Base-by-base conservation (phyloP, 2,888 invertebrate species). In the Conomelus anceps region DNA sequence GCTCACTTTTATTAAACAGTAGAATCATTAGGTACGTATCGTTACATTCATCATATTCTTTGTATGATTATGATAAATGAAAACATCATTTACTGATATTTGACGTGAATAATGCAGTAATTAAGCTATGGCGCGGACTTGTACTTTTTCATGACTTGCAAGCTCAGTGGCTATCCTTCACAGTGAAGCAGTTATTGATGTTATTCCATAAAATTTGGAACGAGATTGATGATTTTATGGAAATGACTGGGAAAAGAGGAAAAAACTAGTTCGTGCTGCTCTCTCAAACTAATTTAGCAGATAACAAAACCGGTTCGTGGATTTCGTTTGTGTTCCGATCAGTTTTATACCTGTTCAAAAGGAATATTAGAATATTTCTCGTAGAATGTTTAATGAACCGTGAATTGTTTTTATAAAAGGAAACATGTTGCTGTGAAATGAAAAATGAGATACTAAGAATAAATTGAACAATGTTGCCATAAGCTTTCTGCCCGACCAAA, bases 141-240 rank as follows among this genome's bases (percentile, higher is more conserved):
- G 63, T 63, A 63, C 63, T 63, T n/a, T n/a, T 63, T 63, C 63
- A 63, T 63, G n/a, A 63, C 63, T 63, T 63, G 63, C 63, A 63
- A 63, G 63, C 63, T 63, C n/a, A 63, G 63, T n/a, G 63, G n/a
- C 63, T 13, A 63, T 63, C n/a, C 63, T 63, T n/a, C 63, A 63
- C 63, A 13, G 63, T n/a, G n/a, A 63, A 63, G 63, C 63, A 86
- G 86, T 86, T 86, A 86, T 86, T 86, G 86, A 86, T 86, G 86
- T 86, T 86, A 86, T 86, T 86, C 29, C 86, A 86, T 86, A 86
- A 86, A 86, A 86, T 86, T 86, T 86, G 86, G 86, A 86, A 23
- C 29, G 86, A 86, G 86, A 86, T 86, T 86, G 29, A 86, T 86
- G 86, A 86, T 86, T 86, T 86, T 86, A 86, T 86, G 86, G 86